Evolutionary conservation across 2,797 vertebrate species (phyloP).

Genomic region (Danionella dracula): DNA sequence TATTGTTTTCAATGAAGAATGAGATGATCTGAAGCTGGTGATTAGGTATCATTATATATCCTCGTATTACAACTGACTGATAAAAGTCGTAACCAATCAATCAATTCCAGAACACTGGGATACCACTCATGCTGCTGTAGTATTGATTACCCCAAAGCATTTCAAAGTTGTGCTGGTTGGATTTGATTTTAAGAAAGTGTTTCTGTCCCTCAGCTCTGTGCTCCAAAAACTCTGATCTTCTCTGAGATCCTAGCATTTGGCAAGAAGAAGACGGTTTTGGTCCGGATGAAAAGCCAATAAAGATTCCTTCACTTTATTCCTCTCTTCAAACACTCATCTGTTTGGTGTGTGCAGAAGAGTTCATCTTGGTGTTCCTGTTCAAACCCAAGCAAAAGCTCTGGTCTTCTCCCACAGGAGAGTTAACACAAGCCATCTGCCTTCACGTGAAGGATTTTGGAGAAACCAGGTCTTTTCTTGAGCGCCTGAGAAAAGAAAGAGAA

Average conservation of each 20-base stretch:
- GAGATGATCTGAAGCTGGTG: constrained; percentile 34
- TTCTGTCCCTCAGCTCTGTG: constrained; percentile 11
- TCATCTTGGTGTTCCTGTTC: constrained; percentile 4
- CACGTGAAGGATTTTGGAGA: constrained; percentile 97
- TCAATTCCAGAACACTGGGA: background rate
- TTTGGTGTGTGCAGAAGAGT: background rate
- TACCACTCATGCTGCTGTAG: constrained; percentile 1
- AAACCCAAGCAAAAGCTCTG: constrained; percentile 34
- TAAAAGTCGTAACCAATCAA: background rate
- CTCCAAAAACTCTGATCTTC: constrained; percentile 33
- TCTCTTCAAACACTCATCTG: constrained; percentile 5
- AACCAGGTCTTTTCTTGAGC: constrained; percentile 92
- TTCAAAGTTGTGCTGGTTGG: constrained; percentile 29
- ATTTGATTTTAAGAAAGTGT: background rate
- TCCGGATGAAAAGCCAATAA: background rate
- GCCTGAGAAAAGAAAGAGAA: constrained; percentile 68
- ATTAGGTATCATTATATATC: constrained; percentile 1
- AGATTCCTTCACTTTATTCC: background rate
- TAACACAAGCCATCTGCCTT: constrained; percentile 89
- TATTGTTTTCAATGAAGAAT: no score
- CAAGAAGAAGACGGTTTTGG: constrained; percentile 32
- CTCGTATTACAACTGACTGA: background rate
- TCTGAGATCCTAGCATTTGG: constrained; percentile 36
- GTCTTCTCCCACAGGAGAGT: constrained; percentile 46
- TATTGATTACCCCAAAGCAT: constrained; percentile 6